A percentile compares a stretch with the other conserved stretches of the same genome.
These are phyloP conservation scores for Sipha flava DNA, from an alignment of 1,140 invertebrate genomes.

Conservation along the genomic window DNA sequence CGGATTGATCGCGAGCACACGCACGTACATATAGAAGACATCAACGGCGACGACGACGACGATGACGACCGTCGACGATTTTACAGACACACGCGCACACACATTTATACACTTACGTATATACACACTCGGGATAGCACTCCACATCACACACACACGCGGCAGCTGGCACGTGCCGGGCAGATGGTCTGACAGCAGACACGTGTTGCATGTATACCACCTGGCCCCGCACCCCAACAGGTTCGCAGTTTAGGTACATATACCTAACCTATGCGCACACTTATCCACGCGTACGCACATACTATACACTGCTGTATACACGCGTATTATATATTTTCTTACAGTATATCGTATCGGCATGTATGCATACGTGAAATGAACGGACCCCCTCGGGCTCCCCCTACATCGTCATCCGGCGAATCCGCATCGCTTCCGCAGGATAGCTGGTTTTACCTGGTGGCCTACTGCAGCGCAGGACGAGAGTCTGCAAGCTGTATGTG, in stretches of 20 bases:
- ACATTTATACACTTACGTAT: neutral
- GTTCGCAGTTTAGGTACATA: slow-evolving; percentile 19
- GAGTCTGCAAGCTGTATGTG: neutral
- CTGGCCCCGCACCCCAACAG: slow-evolving; percentile 28
- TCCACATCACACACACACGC: slow-evolving; percentile 12
- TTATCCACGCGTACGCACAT: neutral
- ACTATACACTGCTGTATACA: neutral
- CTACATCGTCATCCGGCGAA: neutral
- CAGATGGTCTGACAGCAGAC: slow-evolving; percentile 32
- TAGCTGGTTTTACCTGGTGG: neutral
- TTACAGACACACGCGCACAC: neutral
- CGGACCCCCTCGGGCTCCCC: neutral
- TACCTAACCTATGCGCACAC: neutral
- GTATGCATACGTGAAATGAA: neutral
- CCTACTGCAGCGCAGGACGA: neutral
- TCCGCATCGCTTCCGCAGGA: neutral
- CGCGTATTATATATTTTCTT: neutral
- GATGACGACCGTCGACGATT: neutral
- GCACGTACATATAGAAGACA: neutral
- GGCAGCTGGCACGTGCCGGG: slow-evolving; percentile 32
- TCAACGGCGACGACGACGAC: neutral
- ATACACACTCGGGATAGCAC: neutral
- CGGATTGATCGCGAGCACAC: slow-evolving; percentile 21
- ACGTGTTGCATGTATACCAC: slow-evolving; percentile 28
- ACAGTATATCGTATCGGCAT: neutral